Evolutionary conservation across 1,140 invertebrate species (phyloP).

Genomic region (Drosophila littoralis): DNA sequence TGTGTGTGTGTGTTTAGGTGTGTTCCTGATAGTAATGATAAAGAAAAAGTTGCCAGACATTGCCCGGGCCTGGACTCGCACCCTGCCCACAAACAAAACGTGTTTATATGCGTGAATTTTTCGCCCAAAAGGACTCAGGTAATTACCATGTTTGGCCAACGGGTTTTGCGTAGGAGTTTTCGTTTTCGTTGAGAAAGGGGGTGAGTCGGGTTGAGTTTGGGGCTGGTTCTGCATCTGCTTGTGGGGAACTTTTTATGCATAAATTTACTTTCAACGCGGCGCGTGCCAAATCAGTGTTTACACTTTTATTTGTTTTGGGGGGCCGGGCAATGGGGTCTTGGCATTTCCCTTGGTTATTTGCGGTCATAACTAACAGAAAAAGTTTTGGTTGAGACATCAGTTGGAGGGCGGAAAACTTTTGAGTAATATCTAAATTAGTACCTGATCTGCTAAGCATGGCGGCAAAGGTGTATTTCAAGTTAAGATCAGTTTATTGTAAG

Average conservation of each 20-base stretch:
- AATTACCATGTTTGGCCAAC: constrained; percentile 74
- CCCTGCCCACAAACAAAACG: constrained; percentile 67
- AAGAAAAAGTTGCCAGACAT: constrained; percentile 77
- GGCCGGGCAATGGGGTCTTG: constrained; percentile 10
- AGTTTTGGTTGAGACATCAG: constrained; percentile 60
- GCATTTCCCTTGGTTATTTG: constrained; percentile 23
- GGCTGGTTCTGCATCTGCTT: constrained; percentile 20
- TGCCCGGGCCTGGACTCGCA: constrained; percentile 39
- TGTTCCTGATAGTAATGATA: constrained; percentile 64
- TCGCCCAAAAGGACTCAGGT: constrained; percentile 72
- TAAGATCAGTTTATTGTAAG: background rate
- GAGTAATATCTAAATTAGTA: constrained; percentile 74
- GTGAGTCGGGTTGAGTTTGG: constrained; percentile 1
- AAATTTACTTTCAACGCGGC: constrained; percentile 67
- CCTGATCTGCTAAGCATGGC: constrained; percentile 1
- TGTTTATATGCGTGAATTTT: constrained; percentile 73
- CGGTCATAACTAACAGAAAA: constrained; percentile 44
- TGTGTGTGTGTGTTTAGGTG: constrained; percentile 9
- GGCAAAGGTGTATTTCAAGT: constrained; percentile 12
- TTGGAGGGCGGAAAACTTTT: constrained; percentile 45
- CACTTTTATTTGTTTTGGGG: constrained; percentile 70
- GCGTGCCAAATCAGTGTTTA: constrained; percentile 83
- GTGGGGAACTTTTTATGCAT: constrained; percentile 60
- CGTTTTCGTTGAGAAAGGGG: constrained; percentile 6
- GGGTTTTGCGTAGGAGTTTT: constrained; percentile 36